Base-by-base conservation (phyloP, 92 coral and sea anemone genomes). In the Porites evermanni region DNA sequence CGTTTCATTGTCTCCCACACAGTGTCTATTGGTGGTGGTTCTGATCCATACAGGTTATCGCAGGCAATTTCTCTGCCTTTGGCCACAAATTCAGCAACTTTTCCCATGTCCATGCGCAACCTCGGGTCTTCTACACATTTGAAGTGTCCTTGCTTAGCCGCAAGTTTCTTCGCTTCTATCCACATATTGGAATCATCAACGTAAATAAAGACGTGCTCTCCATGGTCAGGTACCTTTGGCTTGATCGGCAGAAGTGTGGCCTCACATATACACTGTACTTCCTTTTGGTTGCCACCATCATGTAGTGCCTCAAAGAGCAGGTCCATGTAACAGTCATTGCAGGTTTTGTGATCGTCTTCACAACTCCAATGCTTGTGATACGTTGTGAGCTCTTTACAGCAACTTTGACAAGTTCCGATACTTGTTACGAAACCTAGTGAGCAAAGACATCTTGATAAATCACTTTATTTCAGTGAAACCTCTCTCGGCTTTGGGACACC, bases 111-210 rank as follows among this genome's bases (percentile, higher is more conserved):
- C 53, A 88, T 32, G 17, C 91, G 81, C 84, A 75, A 14, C 23
- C 91, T 70, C 6, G 85, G 85, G 47, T 89, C 92, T 53, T 84
- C 81, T 9, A 60, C 20, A 1, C 79, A 60, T 19, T 78, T 78
- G 10, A 89, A 71, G 2, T 89, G 23, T 9, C 44, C 50, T 5
- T 89, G 54, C 4, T n/a, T 23, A 12, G 75, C 85, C 1, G 79
- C 89, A 47, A 68, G 87, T 81, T 83, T 89, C 63, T 84, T 89
- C 26, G 80, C 92, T 53, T 84, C 92, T 38, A 79, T 77, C 89
- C 84, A 84, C 67, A 89, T 51, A 52, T 89, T 89, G 17, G 92
- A 89, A 18, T 84, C 78, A 79, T 89, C 92, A 13, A 89, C 85
- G 66, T 75, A 83, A 53, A 89, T 73, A 8, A 82, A 89, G 24